A percentile compares a stretch with the other conserved stretches of the same genome.
Conservation (phyloP, 2,113 vertebrate genomes). For the Mohoua ochrocephala region DNA sequence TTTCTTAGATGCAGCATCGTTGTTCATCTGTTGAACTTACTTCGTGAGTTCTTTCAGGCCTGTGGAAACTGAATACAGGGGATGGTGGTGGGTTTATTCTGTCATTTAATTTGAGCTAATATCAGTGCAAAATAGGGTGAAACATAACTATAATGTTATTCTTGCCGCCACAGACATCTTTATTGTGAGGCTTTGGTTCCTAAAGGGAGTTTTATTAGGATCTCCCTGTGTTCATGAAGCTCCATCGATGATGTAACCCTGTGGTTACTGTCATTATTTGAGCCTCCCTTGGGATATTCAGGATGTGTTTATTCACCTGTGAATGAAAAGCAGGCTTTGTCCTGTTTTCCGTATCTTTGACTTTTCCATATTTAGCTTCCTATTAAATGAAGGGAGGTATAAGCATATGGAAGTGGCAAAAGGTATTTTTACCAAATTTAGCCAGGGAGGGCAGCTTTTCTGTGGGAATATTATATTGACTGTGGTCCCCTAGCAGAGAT, state of each 20-base stretch:
- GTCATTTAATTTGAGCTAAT: background rate
- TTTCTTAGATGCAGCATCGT: background rate
- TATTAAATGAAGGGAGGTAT: background rate
- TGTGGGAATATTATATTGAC: background rate
- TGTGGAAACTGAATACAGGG: background rate
- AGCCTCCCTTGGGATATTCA: background rate
- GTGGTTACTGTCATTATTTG: background rate
- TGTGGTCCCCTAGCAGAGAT: background rate
- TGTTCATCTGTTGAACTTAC: background rate
- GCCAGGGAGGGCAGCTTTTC: background rate
- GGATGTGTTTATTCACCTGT: background rate
- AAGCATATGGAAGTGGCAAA: background rate
- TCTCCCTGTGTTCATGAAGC: background rate
- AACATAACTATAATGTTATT: background rate
- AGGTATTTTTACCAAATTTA: background rate
- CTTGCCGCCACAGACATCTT: background rate
- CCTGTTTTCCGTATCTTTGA: background rate
- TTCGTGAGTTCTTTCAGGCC: background rate
- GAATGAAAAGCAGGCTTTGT: background rate
- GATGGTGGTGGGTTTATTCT: background rate
- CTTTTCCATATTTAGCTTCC: background rate
- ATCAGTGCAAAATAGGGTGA: background rate
- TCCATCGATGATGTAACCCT: background rate
- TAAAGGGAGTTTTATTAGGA: background rate
- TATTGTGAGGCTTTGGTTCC: background rate